These are phyloP conservation scores for Dysmachus trigonus DNA, from an alignment of 2,888 invertebrate species.

Conservation along the genomic window DNA sequence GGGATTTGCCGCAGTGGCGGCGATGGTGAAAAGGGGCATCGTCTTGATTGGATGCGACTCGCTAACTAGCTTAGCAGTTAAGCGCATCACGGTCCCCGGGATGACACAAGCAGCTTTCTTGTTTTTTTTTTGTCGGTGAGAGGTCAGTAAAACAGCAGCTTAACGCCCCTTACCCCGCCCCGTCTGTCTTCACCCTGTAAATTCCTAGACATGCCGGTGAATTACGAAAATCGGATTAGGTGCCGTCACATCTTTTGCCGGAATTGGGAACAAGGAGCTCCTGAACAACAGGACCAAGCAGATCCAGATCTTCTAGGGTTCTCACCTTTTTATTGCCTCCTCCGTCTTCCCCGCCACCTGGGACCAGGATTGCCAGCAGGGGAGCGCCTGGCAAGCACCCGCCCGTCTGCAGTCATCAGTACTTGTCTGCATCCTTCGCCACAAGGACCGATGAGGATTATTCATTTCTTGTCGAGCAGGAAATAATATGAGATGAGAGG, in stretches of 20 bases:
- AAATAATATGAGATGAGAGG: constrained; percentile 28
- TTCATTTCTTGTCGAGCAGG: constrained; percentile 13
- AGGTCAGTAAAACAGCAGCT: not conserved
- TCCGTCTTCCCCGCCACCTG: not conserved
- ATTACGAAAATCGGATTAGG: constrained; percentile 14
- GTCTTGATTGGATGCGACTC: not conserved
- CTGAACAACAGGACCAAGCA: not conserved
- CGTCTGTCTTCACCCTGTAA: not conserved
- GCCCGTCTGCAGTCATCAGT: not conserved
- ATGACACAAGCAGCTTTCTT: no score
- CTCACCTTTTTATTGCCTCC: not conserved
- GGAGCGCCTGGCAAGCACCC: not conserved
- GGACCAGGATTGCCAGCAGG: not conserved
- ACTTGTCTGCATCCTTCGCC: constrained; percentile 24
- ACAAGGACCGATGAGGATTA: constrained; percentile 12
- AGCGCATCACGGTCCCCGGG: no score
- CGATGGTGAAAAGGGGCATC: not conserved
- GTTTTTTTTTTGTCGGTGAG: not conserved
- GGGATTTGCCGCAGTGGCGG: not conserved
- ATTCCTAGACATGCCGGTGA: not conserved
- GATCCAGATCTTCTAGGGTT: not conserved
- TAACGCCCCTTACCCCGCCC: not conserved
- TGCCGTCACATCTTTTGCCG: not conserved
- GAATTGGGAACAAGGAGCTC: not conserved
- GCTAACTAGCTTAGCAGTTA: not conserved